phyloP scores from a whole-genome alignment of 1,140 invertebrate genomes.

The Nasonia longicornis region DNA sequence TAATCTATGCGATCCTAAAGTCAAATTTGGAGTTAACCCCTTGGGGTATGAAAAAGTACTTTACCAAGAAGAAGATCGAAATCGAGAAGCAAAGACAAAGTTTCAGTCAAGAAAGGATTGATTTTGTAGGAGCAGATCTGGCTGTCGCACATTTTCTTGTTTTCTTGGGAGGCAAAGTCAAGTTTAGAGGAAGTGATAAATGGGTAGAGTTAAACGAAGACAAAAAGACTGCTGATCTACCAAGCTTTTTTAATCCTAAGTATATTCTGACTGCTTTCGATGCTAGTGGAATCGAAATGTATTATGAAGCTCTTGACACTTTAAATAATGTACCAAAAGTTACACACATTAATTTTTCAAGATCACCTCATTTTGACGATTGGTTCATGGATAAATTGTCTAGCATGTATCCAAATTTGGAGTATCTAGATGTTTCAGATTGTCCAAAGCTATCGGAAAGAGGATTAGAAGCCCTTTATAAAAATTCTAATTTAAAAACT shows the following conservation, averaged over 20 bases:
- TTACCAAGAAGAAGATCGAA: constrained; percentile 37
- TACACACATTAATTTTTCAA: constrained; percentile 75
- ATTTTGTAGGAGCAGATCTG: constrained; percentile 76
- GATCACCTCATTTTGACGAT: constrained; percentile 78
- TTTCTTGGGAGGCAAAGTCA: constrained; percentile 75
- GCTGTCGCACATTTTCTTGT: constrained; percentile 82
- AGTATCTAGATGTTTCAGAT: constrained; percentile 81
- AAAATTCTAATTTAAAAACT: constrained; percentile 70
- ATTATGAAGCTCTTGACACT: constrained; percentile 81
- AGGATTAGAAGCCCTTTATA: constrained; percentile 77
- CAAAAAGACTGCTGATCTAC: constrained; percentile 70
- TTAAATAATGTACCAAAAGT: constrained; percentile 73
- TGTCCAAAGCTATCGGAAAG: constrained; percentile 75
- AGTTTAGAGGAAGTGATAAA: constrained; percentile 71
- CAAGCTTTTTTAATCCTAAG: constrained; percentile 68
- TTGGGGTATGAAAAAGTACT: constrained; percentile 65
- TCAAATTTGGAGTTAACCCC: constrained; percentile 29
- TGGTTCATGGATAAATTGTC: constrained; percentile 80
- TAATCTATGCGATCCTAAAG: neutral
- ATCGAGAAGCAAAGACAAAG: constrained; percentile 55
- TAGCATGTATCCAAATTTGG: constrained; percentile 72
- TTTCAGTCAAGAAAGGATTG: constrained; percentile 67
- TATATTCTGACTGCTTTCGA: constrained; percentile 78
- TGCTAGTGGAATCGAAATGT: constrained; percentile 72
- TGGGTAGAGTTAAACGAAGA: constrained; percentile 73